A percentile compares a stretch with the other conserved stretches of the same genome.
Evolutionary conservation across 2,888 invertebrate species (phyloP).

Genomic region (Ennomos quercinarius): DNA sequence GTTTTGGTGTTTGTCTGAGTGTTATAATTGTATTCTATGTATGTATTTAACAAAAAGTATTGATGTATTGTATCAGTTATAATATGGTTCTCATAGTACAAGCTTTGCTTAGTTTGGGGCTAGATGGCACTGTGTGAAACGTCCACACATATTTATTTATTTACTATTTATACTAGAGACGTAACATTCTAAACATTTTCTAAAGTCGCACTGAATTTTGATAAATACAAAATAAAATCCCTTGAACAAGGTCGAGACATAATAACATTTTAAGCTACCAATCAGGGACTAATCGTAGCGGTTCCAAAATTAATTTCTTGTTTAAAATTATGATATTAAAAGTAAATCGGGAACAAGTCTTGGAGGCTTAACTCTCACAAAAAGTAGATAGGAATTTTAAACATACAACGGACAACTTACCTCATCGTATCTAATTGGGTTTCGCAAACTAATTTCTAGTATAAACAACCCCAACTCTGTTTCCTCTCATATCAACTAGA

Average conservation of each 20-base stretch:
- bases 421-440: constrained; percentile 20
- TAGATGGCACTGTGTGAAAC: too few relatives aligned
- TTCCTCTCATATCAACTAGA: too few relatives aligned
- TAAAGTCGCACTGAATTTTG: constrained; percentile 17
- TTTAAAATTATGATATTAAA: constrained; percentile 41
- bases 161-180: constrained; percentile 2
- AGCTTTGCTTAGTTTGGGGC: too few relatives aligned
- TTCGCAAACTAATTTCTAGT: constrained; percentile 22
- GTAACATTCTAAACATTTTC: constrained; percentile 5
- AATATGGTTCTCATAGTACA: too few relatives aligned
- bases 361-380: constrained; percentile 10
- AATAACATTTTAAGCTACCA: constrained; percentile 68
- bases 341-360: constrained; percentile 18
- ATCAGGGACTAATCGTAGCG: constrained; percentile 60
- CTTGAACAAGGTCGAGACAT: constrained; percentile 42
- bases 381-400: constrained; percentile 23
- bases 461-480: neutral
- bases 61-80: too few relatives aligned
- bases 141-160: too few relatives aligned
- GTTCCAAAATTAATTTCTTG: constrained; percentile 47
- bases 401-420: constrained; percentile 23
- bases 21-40: too few relatives aligned
- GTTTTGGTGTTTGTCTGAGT: too few relatives aligned
- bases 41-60: too few relatives aligned
- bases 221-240: constrained; percentile 26